These are phyloP conservation scores for Chionoecetes opilio DNA, from an alignment of 1,140 invertebrate species.

Conservation along the genomic window DNA sequence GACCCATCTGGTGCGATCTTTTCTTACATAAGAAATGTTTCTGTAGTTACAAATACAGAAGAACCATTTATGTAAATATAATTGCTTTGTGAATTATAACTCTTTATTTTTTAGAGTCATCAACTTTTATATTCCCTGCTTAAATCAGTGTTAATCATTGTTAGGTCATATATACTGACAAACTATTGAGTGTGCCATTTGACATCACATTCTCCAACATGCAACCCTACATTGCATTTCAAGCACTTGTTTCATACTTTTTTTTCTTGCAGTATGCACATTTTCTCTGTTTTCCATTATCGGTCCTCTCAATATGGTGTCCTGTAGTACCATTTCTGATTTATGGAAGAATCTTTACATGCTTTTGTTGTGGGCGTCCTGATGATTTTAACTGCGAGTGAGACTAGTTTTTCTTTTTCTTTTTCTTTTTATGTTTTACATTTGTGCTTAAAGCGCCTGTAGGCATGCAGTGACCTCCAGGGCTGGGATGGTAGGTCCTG, in stretches of 20 bases:
- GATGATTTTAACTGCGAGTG: conserved; percentile 37
- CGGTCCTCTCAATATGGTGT: neutral
- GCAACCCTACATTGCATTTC: conserved; percentile 45
- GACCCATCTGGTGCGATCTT: too few species aligned
- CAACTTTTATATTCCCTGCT: too few species aligned
- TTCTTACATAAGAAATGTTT: too few species aligned
- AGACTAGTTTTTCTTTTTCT: neutral
- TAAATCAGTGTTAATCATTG: neutral
- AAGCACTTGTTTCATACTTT: conserved; percentile 62
- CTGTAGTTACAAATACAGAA: too few species aligned
- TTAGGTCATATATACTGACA: neutral
- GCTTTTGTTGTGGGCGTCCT: neutral
- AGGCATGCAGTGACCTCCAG: too few species aligned
- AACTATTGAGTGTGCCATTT: conserved; percentile 33
- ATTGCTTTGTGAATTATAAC: too few species aligned
- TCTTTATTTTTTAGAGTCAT: too few species aligned
- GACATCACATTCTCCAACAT: neutral
- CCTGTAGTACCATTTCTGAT: conserved; percentile 43
- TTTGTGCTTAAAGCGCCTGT: too few species aligned
- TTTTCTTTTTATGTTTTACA: neutral
- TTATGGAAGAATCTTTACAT: conserved; percentile 2
- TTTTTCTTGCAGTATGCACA: conserved; percentile 21
- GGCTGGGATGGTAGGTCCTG: too few species aligned
- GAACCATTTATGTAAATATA: too few species aligned
- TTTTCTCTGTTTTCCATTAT: neutral